These are phyloP conservation scores for Drosophila paucipuncta DNA, from an alignment of 2,888 invertebrate species.

Conservation along the genomic window DNA sequence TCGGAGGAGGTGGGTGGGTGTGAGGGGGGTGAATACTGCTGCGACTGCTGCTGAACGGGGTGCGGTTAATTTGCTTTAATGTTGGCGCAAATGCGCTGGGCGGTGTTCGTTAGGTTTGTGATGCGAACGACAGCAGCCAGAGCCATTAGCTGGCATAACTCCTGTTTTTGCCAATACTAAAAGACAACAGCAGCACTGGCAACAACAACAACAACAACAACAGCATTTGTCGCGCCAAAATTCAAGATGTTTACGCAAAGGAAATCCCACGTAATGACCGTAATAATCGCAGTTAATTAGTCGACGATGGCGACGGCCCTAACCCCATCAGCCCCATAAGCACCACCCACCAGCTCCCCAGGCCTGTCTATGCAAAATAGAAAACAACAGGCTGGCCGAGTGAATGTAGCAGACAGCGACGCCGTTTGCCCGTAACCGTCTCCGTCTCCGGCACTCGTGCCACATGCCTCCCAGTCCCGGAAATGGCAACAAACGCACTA, in stretches of 20 bases:
- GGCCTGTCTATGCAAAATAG: slow-evolving; percentile 74
- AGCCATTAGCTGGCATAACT: slow-evolving; percentile 63
- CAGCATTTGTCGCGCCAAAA: slow-evolving; percentile 74
- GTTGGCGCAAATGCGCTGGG: slow-evolving; percentile 69
- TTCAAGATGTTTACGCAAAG: slow-evolving; percentile 84
- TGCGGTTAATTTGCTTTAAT: slow-evolving; percentile 84
- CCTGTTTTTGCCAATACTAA: slow-evolving; percentile 55
- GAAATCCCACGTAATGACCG: slow-evolving; percentile 86
- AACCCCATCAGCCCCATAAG: slow-evolving; percentile 17
- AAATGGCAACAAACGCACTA: slow-evolving; percentile 81
- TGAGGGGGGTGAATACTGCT: slow-evolving; percentile 4
- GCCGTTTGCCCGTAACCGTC: slow-evolving; percentile 28
- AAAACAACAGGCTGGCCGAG: slow-evolving; percentile 38
- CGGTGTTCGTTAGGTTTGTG: neutral
- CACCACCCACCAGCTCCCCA: neutral
- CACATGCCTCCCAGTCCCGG: slow-evolving; percentile 57
- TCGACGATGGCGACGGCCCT: slow-evolving; percentile 79
- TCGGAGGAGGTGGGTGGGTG: neutral
- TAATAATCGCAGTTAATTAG: slow-evolving; percentile 86
- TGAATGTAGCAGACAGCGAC: slow-evolving; percentile 49
- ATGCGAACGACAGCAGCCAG: slow-evolving; percentile 50
- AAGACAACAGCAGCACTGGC: slow-evolving; percentile 35
- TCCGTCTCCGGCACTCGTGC: slow-evolving; percentile 16
- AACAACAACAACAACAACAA: slow-evolving; percentile 36
- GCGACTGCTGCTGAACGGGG: slow-evolving; percentile 42